These are phyloP conservation scores for Caenorhabditis drosophilae DNA, from an alignment of 2,888 invertebrate species.

Conservation along the genomic window DNA sequence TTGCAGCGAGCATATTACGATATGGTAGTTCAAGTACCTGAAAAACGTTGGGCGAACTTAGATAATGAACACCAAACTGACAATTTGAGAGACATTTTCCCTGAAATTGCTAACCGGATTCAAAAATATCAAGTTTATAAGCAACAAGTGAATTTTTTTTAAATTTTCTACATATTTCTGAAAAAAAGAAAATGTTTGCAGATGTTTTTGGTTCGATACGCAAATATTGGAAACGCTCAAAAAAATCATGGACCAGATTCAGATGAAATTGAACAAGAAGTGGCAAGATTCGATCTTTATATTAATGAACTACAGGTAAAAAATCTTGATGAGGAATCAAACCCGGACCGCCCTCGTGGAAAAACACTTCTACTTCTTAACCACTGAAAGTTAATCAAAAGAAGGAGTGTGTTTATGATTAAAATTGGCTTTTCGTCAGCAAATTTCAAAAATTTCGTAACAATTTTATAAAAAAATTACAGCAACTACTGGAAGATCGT, in stretches of 20 bases:
- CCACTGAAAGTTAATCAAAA: too few species aligned
- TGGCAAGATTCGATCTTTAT: constrained; percentile 57
- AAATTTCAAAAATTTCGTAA: neutral
- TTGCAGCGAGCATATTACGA: constrained; percentile 62
- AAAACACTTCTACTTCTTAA: too few species aligned
- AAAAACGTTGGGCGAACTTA: constrained; percentile 57
- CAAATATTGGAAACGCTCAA: constrained; percentile 62
- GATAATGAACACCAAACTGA: constrained; percentile 54
- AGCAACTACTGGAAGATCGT: constrained; percentile 58
- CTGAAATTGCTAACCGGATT: constrained; percentile 62
- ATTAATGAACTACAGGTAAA: constrained; percentile 64
- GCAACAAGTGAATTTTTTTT: constrained; percentile 53
- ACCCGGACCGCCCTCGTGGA: constrained; percentile 61
- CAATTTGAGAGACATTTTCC: constrained; percentile 56
- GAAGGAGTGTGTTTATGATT: too few species aligned
- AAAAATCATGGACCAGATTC: constrained; percentile 56
- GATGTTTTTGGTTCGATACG: constrained; percentile 54
- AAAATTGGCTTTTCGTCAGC: too few species aligned
- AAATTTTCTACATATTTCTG: neutral
- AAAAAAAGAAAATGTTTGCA: constrained; percentile 9
- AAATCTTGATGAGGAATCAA: constrained; percentile 55
- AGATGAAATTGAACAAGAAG: constrained; percentile 58
- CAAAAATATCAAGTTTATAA: constrained; percentile 63
- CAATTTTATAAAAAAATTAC: constrained; percentile 9
- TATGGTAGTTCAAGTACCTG: constrained; percentile 65